Conservation (phyloP, 2,797 vertebrate genomes). For the Hydrolagus colliei region DNA sequence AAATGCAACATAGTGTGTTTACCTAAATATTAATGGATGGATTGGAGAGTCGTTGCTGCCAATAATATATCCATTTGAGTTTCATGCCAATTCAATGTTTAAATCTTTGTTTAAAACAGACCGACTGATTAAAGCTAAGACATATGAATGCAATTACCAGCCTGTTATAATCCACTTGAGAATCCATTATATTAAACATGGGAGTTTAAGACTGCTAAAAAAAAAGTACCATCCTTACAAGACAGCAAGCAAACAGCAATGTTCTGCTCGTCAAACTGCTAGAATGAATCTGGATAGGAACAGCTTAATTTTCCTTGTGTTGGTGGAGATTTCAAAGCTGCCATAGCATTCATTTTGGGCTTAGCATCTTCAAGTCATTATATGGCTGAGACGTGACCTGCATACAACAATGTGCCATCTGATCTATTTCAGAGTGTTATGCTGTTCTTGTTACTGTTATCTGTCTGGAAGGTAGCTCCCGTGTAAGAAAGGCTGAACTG, state of each 20-base stretch:
- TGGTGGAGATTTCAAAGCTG: neutral
- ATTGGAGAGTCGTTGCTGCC: conserved; percentile 73
- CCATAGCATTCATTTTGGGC: conserved; percentile 82
- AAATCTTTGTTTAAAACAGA: conserved; percentile 72
- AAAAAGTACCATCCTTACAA: neutral
- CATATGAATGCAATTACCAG: conserved; percentile 71
- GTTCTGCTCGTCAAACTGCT: neutral
- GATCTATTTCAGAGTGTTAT: conserved; percentile 67
- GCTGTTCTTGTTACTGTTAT: no score
- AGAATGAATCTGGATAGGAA: neutral
- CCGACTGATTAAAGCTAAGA: conserved; percentile 67
- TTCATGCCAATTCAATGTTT: conserved; percentile 67
- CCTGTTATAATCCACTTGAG: conserved; percentile 70
- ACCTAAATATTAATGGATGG: conserved; percentile 80
- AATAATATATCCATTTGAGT: conserved; percentile 56
- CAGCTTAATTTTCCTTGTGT: neutral
- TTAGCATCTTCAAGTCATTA: conserved; percentile 88
- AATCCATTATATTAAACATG: conserved; percentile 66
- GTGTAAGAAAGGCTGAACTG: no score
- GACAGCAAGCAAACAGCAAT: neutral
- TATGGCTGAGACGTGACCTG: conserved; percentile 87
- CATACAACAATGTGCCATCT: conserved; percentile 85
- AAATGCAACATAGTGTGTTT: conserved; percentile 65
- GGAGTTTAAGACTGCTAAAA: conserved; percentile 56
- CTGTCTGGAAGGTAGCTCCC: no score